Evolutionary conservation across 1,140 invertebrate genomes (phyloP).

Genomic region (Tetragonula clypearis): DNA sequence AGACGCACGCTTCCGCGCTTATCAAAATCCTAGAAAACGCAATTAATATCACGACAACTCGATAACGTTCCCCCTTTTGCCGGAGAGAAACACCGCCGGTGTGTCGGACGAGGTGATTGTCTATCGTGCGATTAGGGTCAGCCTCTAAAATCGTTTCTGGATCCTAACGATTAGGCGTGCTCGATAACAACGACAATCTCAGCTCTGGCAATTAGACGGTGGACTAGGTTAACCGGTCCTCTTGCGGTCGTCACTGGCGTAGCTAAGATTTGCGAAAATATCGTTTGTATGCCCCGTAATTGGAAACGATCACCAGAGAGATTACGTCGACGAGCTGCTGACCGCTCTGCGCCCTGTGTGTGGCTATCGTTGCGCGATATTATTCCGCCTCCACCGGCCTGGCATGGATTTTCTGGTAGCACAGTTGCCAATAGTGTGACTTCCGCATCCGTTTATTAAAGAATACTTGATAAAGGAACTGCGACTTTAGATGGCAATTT

Average conservation of each 20-base stretch:
- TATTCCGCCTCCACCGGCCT: neutral
- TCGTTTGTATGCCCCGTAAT: slow-evolving; percentile 52
- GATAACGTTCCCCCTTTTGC: neutral
- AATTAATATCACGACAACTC: too few species aligned
- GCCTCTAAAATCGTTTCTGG: slow-evolving; percentile 14
- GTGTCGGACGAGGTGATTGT: neutral
- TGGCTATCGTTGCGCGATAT: slow-evolving; percentile 13
- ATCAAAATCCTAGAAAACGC: neutral
- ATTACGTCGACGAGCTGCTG: slow-evolving; percentile 18
- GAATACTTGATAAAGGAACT: neutral
- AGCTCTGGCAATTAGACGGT: slow-evolving; percentile 40
- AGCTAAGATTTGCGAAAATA: slow-evolving; percentile 44
- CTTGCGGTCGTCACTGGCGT: slow-evolving; percentile 3
- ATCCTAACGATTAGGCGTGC: slow-evolving; percentile 10
- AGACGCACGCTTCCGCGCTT: too few species aligned
- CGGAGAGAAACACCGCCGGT: neutral
- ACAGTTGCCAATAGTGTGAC: neutral
- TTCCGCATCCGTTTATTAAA: fast-evolving
- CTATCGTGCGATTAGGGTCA: slow-evolving; percentile 22
- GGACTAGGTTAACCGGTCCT: slow-evolving; percentile 30
- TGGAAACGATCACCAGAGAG: slow-evolving; percentile 22
- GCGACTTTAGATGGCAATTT: neutral
- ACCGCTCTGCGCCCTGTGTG: neutral
- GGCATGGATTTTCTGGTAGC: too few species aligned
- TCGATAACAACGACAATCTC: slow-evolving; percentile 49